These are phyloP conservation scores for Prinia subflava DNA, from an alignment of 2,113 vertebrate species.

Conservation along the genomic window DNA sequence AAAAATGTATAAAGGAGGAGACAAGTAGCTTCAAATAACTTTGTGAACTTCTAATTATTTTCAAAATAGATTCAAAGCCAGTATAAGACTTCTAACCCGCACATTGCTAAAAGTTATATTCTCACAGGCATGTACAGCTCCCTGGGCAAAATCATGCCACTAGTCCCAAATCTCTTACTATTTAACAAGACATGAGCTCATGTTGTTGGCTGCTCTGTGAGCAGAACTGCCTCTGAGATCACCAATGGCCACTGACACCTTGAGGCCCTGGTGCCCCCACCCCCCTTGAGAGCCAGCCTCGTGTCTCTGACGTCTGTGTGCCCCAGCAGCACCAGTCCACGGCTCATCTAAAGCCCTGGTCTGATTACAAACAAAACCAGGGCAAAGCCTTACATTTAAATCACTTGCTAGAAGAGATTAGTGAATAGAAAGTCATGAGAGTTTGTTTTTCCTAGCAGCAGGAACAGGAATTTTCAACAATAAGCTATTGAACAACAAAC, in stretches of 20 bases:
- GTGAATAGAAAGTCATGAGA: neutral
- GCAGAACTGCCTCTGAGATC: neutral
- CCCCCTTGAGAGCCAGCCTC: neutral
- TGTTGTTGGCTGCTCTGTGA: neutral
- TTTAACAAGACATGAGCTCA: neutral
- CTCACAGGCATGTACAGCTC: neutral
- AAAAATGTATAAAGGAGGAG: neutral
- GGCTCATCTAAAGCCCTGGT: neutral
- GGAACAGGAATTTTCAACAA: neutral
- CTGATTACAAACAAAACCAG: neutral
- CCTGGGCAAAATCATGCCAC: neutral
- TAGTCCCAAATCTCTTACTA: neutral
- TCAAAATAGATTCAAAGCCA: neutral
- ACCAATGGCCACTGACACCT: neutral
- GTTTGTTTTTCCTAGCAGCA: neutral
- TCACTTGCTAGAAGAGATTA: neutral
- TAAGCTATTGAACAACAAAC: neutral
- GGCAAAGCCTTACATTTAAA: neutral
- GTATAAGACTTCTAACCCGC: neutral
- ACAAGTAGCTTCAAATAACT: neutral
- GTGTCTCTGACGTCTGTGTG: accelerated
- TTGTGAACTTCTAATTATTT: neutral
- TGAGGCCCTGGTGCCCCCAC: neutral
- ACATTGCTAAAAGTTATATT: neutral
- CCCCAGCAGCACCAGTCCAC: neutral